These are phyloP conservation scores for Euphydryas editha DNA, from an alignment of 2,888 invertebrate species.

Conservation along the genomic window DNA sequence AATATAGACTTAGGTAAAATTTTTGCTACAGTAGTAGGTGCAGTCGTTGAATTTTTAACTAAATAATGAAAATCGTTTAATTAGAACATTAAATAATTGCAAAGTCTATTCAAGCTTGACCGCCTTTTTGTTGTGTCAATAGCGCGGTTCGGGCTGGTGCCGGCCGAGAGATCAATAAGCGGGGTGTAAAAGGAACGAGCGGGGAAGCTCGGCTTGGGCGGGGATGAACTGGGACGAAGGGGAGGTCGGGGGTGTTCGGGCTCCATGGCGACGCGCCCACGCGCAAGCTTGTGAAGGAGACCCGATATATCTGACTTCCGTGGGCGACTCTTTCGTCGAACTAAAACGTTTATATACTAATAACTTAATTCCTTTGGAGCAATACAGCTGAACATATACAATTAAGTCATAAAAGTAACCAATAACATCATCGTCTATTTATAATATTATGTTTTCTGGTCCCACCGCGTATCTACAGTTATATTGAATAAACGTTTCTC, in stretches of 20 bases:
- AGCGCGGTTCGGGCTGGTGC: conserved; percentile 39
- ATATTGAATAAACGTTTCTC: conserved; percentile 12
- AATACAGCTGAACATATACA: conserved; percentile 14
- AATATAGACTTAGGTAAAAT: too few species aligned
- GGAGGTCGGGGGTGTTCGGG: conserved; percentile 50
- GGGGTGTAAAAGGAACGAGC: conserved; percentile 30
- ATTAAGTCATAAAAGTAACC: conserved; percentile 23
- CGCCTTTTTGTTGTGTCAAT: conserved; percentile 43
- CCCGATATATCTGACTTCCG: conserved; percentile 65
- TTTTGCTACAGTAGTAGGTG: background rate
- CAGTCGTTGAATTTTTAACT: background rate
- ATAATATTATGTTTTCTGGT: conserved; percentile 5
- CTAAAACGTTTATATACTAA: conserved; percentile 28
- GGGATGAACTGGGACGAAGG: conserved; percentile 21
- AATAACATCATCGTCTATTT: background rate
- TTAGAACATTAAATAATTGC: conserved; percentile 24
- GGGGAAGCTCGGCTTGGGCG: conserved; percentile 30
- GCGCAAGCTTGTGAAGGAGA: conserved; percentile 60
- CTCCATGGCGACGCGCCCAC: conserved; percentile 78
- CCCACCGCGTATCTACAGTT: background rate
- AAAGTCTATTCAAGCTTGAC: conserved; percentile 39
- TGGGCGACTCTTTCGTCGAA: conserved; percentile 53
- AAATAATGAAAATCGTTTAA: background rate
- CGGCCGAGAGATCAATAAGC: conserved; percentile 47
- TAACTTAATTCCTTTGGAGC: conserved; percentile 20